phyloP scores from a whole-genome alignment of 2,888 invertebrate species.

The Dinocampus coccinellae region DNA sequence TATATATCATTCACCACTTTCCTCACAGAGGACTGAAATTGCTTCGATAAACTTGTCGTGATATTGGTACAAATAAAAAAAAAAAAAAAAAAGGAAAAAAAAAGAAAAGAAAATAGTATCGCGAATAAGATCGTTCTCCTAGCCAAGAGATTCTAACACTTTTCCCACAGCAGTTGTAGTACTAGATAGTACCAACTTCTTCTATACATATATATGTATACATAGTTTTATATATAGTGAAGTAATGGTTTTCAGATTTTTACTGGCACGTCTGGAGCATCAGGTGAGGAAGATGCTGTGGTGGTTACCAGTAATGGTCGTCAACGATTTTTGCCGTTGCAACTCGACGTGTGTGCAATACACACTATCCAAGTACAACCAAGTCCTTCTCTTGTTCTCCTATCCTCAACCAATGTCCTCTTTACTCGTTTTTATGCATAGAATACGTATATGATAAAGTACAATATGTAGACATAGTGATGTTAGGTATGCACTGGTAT shows the following conservation, averaged over 20 bases:
- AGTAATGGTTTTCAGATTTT: constrained; percentile 44
- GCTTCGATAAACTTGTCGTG: too few species aligned
- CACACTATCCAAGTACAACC: neutral
- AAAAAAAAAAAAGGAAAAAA: too few species aligned
- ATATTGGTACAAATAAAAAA: too few species aligned
- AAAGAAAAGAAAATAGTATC: constrained; percentile 37
- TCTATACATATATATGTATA: neutral
- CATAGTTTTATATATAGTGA: neutral
- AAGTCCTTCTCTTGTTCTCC: constrained; percentile 10
- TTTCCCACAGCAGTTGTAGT: neutral
- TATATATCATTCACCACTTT: neutral
- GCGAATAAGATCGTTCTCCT: constrained; percentile 33
- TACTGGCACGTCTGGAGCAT: constrained; percentile 33
- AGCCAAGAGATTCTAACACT: neutral
- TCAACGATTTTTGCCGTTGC: constrained; percentile 33
- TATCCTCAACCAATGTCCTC: neutral
- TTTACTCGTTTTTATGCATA: constrained; percentile 11
- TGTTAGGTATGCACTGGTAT: neutral
- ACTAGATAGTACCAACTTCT: neutral
- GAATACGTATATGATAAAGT: neutral
- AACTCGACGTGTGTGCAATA: constrained; percentile 14
- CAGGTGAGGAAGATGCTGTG: constrained; percentile 18
- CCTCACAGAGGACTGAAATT: too few species aligned
- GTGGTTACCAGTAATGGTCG: constrained; percentile 36
- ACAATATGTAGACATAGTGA: constrained; percentile 6